Base-by-base conservation (phyloP, 2,888 invertebrate species). In the Deilephila porcellus region DNA sequence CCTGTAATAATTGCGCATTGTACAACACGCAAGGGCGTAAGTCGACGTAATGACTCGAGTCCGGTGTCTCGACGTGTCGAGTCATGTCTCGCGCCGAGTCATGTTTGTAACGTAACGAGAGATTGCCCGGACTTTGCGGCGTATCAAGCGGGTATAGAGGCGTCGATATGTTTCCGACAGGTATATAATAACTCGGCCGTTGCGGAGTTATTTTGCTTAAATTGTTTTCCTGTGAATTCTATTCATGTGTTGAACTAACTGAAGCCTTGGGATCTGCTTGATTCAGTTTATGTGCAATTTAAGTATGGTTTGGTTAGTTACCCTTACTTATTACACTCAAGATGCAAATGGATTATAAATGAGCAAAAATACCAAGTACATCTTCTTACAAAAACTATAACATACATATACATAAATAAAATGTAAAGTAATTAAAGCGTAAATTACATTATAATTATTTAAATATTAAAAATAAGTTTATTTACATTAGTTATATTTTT, bases 71-170 rank as follows among this genome's bases (percentile, higher is more conserved):
- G 79, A 74, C 76, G 76, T 72, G 80, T 74, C 74, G 71, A 77
- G 77, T 83, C 79, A 45, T 79, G 81, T 82, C 78, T 80, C 80
- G 79, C 71, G 80, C 73, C 73, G 71, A 77, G 77, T 83, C 79
- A 45, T 45, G 45, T 45, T 3, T 11, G 81, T 78, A 84, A 81
- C 79, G 81, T 86, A 86, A 88, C 86, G 82, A 86, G 84, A 77
- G 77, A 74, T 74, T 75, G 75, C 70, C 76, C 79, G 81, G 76
- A 75, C 67, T 77, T 78, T 83, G 78, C 80, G 81, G 81, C 84
- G 80, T 83, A 80, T 82, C 85, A 85, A 82, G 80, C 78, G 75
- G 73, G 76, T 78, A 79, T 81, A 82, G 83, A 80, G 79, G 59
- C 67, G 78, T 74, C 75, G 73, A 78, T 82, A 82, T 76, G 81